Conservation (phyloP, 2,113 vertebrate genomes). For the Chaetops frenatus region DNA sequence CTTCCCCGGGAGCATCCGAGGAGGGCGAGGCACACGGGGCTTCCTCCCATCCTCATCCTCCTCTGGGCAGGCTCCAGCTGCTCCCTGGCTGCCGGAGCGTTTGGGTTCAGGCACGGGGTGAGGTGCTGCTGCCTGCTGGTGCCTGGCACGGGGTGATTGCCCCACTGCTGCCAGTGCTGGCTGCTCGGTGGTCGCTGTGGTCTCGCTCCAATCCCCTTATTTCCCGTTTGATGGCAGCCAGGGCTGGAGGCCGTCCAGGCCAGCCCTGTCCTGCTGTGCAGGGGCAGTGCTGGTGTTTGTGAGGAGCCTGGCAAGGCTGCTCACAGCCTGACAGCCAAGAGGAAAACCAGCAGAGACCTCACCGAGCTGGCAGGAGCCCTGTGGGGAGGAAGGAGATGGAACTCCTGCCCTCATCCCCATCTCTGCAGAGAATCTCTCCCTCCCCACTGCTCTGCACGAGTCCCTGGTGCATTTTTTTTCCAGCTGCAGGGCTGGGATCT, state of each 20-base stretch:
- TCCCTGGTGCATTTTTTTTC: neutral
- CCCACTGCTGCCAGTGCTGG: neutral
- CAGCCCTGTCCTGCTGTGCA: neutral
- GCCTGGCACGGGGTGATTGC: neutral
- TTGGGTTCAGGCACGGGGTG: neutral
- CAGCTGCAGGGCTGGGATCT: accelerated
- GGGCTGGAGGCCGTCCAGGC: neutral
- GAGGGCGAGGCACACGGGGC: neutral
- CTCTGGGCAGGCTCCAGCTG: neutral
- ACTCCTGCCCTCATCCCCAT: accelerated
- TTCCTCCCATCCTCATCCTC: neutral
- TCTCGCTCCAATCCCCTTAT: neutral
- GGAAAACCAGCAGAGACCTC: conserved; percentile 16
- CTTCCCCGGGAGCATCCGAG: neutral
- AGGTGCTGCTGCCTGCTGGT: neutral
- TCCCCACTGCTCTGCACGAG: neutral
- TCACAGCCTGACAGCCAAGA: neutral
- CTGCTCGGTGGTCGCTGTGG: neutral
- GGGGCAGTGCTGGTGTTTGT: neutral
- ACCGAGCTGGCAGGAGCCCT: neutral
- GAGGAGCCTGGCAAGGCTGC: neutral
- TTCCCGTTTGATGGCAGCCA: neutral
- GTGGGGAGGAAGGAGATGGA: neutral
- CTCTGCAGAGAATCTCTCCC: neutral
- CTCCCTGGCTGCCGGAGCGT: accelerated